phyloP scores from a whole-genome alignment of 1,140 invertebrate genomes.

The Rhysida immarginata region DNA sequence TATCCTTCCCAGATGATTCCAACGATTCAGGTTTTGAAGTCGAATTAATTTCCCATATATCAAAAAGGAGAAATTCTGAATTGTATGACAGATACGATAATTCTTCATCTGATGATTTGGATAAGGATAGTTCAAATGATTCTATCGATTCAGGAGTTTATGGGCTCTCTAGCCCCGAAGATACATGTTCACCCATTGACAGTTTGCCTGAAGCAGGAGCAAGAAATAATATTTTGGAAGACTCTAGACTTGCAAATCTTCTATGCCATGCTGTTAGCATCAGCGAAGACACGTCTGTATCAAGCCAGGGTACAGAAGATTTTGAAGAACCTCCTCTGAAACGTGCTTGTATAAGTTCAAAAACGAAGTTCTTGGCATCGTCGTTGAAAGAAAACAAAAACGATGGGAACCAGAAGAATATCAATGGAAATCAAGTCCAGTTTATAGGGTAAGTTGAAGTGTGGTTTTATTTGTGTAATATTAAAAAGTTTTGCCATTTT shows the following conservation, averaged over 20 bases:
- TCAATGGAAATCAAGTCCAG: not conserved
- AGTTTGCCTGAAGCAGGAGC: not conserved
- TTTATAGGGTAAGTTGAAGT: not conserved
- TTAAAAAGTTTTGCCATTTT: not conserved
- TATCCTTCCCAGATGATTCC: conserved; percentile 5
- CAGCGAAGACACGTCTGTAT: not conserved
- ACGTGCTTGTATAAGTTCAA: not conserved
- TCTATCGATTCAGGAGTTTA: conserved; percentile 9
- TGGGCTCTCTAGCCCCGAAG: not conserved
- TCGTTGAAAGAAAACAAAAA: not conserved
- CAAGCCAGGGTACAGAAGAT: not conserved
- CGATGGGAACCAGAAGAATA: not conserved
- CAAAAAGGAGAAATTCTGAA: not conserved
- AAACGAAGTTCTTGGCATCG: not conserved
- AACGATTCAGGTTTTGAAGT: conserved; percentile 7
- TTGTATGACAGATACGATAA: not conserved
- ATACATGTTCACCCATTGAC: not conserved
- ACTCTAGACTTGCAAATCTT: conserved; percentile 2
- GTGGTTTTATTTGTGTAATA: not conserved
- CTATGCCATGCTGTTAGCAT: not conserved
- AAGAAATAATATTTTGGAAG: not conserved
- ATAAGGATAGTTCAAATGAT: conserved; percentile 5
- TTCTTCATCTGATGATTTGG: conserved; percentile 1
- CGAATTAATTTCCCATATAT: not conserved
- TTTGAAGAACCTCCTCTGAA: not conserved